Evolutionary conservation across 2,888 invertebrate species (phyloP), one percentile per base, ranked within the genome.

Genomic region (Catocala nupta): DNA sequence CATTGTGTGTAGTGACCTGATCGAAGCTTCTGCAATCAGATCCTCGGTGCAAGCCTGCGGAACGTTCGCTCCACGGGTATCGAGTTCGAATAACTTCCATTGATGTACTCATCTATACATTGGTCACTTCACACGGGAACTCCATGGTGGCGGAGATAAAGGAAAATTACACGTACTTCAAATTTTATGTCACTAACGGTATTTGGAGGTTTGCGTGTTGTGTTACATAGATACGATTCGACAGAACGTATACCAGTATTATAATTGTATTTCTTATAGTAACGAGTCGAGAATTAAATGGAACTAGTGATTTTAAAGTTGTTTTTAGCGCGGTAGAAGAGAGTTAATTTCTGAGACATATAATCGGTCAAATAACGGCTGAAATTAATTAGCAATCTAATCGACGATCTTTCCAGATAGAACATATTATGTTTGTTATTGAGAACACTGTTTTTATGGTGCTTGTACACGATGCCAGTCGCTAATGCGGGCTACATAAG

Each of bases 21-120:
- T 68, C 72, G 65, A 70, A 78, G 69, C 82, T 83, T 78, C 81
- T 86, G 88, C 87, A 88, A 90, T 81, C 78, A 88, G 87, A 90
- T 86, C 87, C 87, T 83, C 74, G 65, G 71, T 54, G 73, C 75
- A 78, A 70, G 73, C 71, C 70, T 71, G 83, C 86, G 87, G 86
- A 88, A 90, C 89, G 75, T 63, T 59, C 60, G 64, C 74, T 72
- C 77, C 91, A 90, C 91, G 91, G 83, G 81, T 93, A 93, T 93
- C 89, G 73, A 80, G 82, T 92, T 86, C 83, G 60, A 70, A 68
- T 67, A 48, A 59, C 62, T 52, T 65, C 67, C 63, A 74, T 68
- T 66, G 62, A 68, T 71, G 65, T 67, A 70, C 68, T 59, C 52
- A 55, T 50, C 55, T 43, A 51, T 16, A 12, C 45, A 51, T 66